Conservation (phyloP, 1,140 invertebrate genomes). For the Drosophila kikkawai region DNA sequence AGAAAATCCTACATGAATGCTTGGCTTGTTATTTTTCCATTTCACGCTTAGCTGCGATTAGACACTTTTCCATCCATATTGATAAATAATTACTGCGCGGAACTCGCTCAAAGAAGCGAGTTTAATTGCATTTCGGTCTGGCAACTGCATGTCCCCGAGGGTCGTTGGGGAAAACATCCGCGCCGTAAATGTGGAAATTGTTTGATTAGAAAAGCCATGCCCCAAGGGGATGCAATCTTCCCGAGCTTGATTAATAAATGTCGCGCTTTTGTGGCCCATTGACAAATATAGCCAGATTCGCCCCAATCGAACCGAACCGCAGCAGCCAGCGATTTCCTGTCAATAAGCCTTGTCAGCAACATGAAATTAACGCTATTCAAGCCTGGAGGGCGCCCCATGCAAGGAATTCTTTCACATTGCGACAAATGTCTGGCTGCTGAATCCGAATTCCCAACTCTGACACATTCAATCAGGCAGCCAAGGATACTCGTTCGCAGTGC, state of each 20-base stretch:
- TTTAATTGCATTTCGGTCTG: slow-evolving; percentile 54
- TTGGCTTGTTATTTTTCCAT: slow-evolving; percentile 62
- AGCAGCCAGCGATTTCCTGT: slow-evolving; percentile 54
- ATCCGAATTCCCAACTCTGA: slow-evolving; percentile 54
- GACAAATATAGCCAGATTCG: slow-evolving; percentile 51
- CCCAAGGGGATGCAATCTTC: slow-evolving; percentile 47
- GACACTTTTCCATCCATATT: slow-evolving; percentile 38
- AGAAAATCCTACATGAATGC: too few relatives aligned
- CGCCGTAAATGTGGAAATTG: slow-evolving; percentile 50
- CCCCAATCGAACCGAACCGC: neutral
- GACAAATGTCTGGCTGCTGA: slow-evolving; percentile 63
- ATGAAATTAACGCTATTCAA: slow-evolving; percentile 72
- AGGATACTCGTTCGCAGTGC: slow-evolving; percentile 22
- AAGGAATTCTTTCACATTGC: slow-evolving; percentile 68
- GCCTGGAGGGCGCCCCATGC: slow-evolving; percentile 37
- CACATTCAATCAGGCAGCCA: slow-evolving; percentile 71
- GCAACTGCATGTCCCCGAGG: neutral
- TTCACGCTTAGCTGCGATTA: slow-evolving; percentile 19
- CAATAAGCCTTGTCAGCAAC: slow-evolving; percentile 75
- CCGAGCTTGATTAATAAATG: slow-evolving; percentile 75
- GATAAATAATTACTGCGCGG: slow-evolving; percentile 65
- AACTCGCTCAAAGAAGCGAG: slow-evolving; percentile 48
- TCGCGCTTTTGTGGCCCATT: slow-evolving; percentile 61
- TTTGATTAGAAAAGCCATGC: slow-evolving; percentile 56
- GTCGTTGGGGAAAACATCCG: slow-evolving; percentile 6